These are phyloP conservation scores for Takifugu flavidus DNA, from an alignment of 2,113 vertebrate genomes.

Conservation along the genomic window DNA sequence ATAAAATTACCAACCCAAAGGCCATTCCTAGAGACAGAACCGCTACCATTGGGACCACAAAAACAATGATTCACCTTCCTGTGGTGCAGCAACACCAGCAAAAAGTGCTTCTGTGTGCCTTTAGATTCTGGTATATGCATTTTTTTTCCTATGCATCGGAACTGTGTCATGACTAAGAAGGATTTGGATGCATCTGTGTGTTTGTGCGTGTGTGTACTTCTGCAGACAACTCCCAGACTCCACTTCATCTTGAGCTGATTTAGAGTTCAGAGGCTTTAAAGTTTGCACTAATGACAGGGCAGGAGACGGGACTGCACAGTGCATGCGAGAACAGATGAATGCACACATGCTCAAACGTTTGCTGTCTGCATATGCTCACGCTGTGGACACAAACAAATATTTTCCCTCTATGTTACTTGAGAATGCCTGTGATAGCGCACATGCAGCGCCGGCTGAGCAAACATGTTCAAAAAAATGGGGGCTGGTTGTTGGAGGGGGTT, in stretches of 20 bases:
- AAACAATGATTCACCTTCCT: slow-evolving; percentile 11
- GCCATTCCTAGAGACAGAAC: slow-evolving; percentile 17
- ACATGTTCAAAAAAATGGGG: slow-evolving; percentile 42
- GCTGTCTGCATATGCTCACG: slow-evolving; percentile 25
- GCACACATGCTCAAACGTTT: slow-evolving; percentile 21
- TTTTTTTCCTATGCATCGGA: slow-evolving; percentile 16
- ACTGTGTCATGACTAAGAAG: slow-evolving; percentile 32
- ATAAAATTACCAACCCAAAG: slow-evolving; percentile 3
- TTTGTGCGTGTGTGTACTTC: slow-evolving; percentile 30
- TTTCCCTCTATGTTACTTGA: slow-evolving; percentile 38
- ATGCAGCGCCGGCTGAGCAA: slow-evolving; percentile 52
- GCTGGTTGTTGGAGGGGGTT: background rate
- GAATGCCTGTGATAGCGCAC: slow-evolving; percentile 48
- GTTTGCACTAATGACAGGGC: slow-evolving; percentile 66
- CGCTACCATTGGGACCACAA: slow-evolving; percentile 11
- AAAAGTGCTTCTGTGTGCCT: slow-evolving; percentile 5
- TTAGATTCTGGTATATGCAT: slow-evolving; percentile 11
- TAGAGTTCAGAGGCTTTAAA: slow-evolving; percentile 69
- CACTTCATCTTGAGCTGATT: slow-evolving; percentile 71
- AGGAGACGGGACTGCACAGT: slow-evolving; percentile 42
- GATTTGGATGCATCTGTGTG: slow-evolving; percentile 21
- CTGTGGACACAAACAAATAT: slow-evolving; percentile 42
- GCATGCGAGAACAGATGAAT: slow-evolving; percentile 5
- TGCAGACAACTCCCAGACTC: slow-evolving; percentile 60
- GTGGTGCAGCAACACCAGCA: slow-evolving; percentile 1